These are phyloP conservation scores for Mythimna albipuncta DNA, from an alignment of 2,888 invertebrate species.

Conservation along the genomic window DNA sequence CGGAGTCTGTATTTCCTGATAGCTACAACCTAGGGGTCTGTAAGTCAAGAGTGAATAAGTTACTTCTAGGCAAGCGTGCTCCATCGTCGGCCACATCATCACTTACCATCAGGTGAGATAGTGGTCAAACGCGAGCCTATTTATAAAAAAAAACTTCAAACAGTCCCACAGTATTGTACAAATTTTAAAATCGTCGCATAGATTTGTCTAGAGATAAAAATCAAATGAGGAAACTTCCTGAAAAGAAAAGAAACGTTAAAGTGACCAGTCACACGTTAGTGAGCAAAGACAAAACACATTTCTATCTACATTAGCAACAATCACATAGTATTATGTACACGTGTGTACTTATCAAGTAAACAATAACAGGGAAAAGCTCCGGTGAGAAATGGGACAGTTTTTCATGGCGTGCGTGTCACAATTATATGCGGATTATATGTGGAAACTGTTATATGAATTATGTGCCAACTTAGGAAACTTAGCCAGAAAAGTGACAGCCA, in stretches of 20 bases:
- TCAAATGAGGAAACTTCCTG: neutral
- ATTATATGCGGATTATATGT: conserved; percentile 53
- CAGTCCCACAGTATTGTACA: neutral
- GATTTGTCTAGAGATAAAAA: neutral
- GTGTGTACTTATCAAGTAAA: conserved; percentile 60
- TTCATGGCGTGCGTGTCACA: conserved; percentile 66
- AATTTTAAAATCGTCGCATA: neutral
- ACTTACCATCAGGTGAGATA: no score
- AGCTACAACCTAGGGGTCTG: no score
- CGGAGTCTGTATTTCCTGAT: no score
- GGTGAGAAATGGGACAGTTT: conserved; percentile 84
- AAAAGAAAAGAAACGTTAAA: conserved; percentile 35
- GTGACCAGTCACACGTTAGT: conserved; percentile 41
- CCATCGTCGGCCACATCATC: no score
- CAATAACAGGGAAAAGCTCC: conserved; percentile 84
- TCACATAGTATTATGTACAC: conserved; percentile 61
- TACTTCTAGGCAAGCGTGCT: no score
- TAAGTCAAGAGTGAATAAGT: no score
- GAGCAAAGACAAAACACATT: conserved; percentile 52
- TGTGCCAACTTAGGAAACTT: conserved; percentile 16
- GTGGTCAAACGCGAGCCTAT: no score
- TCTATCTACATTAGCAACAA: conserved; percentile 49
- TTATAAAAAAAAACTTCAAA: no score
- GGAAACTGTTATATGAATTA: conserved; percentile 48
- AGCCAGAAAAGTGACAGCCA: conserved; percentile 26